These are phyloP conservation scores for Lampris incognitus DNA, from an alignment of 2,113 vertebrate species.

Conservation along the genomic window DNA sequence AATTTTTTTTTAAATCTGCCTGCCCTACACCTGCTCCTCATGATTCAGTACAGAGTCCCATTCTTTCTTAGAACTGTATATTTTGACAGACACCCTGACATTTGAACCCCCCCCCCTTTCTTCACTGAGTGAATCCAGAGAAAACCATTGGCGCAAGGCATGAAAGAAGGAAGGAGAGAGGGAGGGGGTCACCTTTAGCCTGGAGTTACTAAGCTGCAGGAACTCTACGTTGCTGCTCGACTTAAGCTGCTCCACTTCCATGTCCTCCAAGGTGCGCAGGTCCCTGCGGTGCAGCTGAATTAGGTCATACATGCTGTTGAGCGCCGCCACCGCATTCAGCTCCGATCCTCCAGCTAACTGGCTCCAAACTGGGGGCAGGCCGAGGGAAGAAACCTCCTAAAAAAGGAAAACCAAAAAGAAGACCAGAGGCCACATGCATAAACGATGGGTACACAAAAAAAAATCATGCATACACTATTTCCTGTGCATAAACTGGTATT, in stretches of 20 bases:
- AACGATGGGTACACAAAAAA: neutral
- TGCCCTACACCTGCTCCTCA: too few species aligned
- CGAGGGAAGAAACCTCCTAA: slow-evolving; percentile 90
- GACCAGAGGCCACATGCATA: too few species aligned
- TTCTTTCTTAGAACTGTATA: too few species aligned
- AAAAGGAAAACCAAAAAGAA: slow-evolving; percentile 4
- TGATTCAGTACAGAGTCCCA: too few species aligned
- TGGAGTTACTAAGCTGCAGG: slow-evolving; percentile 87
- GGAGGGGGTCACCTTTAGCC: slow-evolving; percentile 84
- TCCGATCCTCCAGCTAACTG: slow-evolving; percentile 78
- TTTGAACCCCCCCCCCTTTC: too few species aligned
- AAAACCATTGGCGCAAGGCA: too few species aligned
- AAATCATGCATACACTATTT: neutral
- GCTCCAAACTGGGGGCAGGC: slow-evolving; percentile 87
- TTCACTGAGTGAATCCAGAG: too few species aligned
- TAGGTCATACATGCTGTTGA: slow-evolving; percentile 93
- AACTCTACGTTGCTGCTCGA: slow-evolving; percentile 88
- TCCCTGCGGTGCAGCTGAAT: slow-evolving; percentile 88
- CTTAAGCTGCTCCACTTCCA: slow-evolving; percentile 91
- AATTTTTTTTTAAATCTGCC: too few species aligned
- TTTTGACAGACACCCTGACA: too few species aligned
- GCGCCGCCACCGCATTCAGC: slow-evolving; percentile 85
- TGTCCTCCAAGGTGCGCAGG: slow-evolving; percentile 88
- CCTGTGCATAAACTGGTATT: too few species aligned
- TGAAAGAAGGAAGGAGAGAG: too few species aligned